Percentiles rank a stretch among this genome's conserved stretches.
phyloP scores from a whole-genome alignment of 2,113 vertebrate genomes.

The Atractosteus spatula region DNA sequence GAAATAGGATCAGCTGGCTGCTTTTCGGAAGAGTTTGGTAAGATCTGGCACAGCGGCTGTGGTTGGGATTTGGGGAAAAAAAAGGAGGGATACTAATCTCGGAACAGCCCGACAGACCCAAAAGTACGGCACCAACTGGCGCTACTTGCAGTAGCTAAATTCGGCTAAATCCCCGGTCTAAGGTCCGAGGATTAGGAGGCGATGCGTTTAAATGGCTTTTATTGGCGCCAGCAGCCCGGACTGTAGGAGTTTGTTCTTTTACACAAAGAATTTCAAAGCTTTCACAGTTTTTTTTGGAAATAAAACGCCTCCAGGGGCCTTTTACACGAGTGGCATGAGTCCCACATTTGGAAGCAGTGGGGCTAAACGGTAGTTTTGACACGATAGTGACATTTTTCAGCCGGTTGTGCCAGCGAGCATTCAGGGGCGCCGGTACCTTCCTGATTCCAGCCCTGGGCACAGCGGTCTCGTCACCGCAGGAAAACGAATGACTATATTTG shows the following conservation, averaged over 20 bases:
- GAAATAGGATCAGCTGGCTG: conserved; percentile 46
- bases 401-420: conserved; percentile 36
- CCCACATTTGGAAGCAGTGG: conserved; percentile 10
- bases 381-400: conserved; percentile 39
- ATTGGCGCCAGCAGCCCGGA: conserved; percentile 9
- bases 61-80: conserved; percentile 42
- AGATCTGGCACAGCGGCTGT: conserved; percentile 38
- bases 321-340: conserved; percentile 18
- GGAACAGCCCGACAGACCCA: conserved; percentile 47
- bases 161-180: conserved; percentile 50
- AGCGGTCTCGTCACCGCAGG: too few species aligned
- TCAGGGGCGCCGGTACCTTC: conserved; percentile 60
- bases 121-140: conserved; percentile 46
- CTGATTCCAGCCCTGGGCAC: conserved; percentile 35
- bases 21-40: conserved; percentile 52
- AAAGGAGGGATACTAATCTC: conserved; percentile 42
- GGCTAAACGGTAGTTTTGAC: conserved; percentile 28
- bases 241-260: conserved; percentile 3
- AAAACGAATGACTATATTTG: not conserved
- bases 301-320: conserved; percentile 19
- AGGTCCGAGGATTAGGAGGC: conserved; percentile 49
- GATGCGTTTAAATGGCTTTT: conserved; percentile 12
- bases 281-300: conserved; percentile 6
- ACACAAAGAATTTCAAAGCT: conserved; percentile 2
- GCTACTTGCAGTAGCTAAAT: conserved; percentile 19